These are phyloP conservation scores for Sinocyclocheilus rhinocerous DNA, from an alignment of 2,113 vertebrate species.

Conservation along the genomic window DNA sequence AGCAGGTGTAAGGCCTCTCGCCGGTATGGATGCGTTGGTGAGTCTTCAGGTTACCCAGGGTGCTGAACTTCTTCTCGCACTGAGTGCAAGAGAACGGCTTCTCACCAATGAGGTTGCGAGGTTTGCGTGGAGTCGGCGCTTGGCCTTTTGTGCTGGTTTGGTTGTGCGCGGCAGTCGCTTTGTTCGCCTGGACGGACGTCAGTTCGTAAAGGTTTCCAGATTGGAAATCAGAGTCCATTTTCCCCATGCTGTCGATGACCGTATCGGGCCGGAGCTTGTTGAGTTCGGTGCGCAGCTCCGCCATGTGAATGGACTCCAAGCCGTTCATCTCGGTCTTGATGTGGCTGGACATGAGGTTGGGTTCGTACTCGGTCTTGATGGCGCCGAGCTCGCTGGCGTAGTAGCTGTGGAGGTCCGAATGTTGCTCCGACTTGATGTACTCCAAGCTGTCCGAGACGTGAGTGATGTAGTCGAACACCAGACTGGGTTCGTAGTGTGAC, in stretches of 20 bases:
- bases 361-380: conserved; percentile 71
- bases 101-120: conserved; percentile 75
- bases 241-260: conserved; percentile 69
- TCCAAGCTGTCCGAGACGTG: conserved; percentile 79
- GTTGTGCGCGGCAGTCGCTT: conserved; percentile 31
- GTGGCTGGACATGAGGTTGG: conserved; percentile 62
- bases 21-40: conserved; percentile 82
- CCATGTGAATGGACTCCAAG: conserved; percentile 83
- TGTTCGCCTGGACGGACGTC: conserved; percentile 54
- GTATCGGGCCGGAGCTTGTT: conserved; percentile 79
- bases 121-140: conserved; percentile 67
- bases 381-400: conserved; percentile 72
- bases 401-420: conserved; percentile 78
- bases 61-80: conserved; percentile 79
- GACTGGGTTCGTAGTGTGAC: conserved; percentile 76
- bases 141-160: conserved; percentile 62
- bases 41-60: conserved; percentile 80
- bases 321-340: conserved; percentile 66
- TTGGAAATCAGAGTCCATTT: conserved; percentile 68
- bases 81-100: conserved; percentile 78
- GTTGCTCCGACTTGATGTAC: conserved; percentile 79
- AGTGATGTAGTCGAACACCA: conserved; percentile 79
- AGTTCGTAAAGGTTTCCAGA: conserved; percentile 68
- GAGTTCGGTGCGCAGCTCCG: conserved; percentile 78
- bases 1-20: conserved; percentile 78